These are phyloP conservation scores for Lepidochitona cinerea DNA, from an alignment of 2,888 invertebrate genomes.

Conservation along the genomic window DNA sequence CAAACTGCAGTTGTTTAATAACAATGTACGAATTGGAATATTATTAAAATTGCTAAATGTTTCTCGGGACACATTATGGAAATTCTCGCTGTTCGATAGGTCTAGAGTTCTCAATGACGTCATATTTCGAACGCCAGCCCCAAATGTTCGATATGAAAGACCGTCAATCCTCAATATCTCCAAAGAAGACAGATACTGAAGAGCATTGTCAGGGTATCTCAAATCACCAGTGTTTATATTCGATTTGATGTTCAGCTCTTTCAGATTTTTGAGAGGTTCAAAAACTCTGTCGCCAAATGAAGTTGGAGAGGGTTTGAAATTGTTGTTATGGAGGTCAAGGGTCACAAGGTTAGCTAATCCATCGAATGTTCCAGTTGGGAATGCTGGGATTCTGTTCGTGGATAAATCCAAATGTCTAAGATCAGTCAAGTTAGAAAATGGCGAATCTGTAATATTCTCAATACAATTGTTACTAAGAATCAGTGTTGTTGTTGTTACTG, in stretches of 20 bases:
- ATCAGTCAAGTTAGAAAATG: not conserved
- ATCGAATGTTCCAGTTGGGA: not conserved
- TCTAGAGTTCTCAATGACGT: not conserved
- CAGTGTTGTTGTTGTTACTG: not conserved
- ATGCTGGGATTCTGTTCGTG: not conserved
- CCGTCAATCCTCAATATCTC: not conserved
- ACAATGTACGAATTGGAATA: not conserved
- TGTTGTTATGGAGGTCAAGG: not conserved
- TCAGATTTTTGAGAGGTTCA: not conserved
- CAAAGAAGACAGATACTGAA: not conserved
- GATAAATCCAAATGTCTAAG: not conserved
- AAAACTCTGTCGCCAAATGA: not conserved
- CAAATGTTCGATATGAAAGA: not conserved
- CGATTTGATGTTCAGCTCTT: not conserved
- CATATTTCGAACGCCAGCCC: not conserved
- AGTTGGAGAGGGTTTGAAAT: not conserved
- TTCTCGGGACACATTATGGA: not conserved
- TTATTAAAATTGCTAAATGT: not conserved
- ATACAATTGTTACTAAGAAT: not conserved
- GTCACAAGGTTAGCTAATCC: not conserved
- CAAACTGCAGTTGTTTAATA: not conserved
- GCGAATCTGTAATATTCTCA: not conserved
- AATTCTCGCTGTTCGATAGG: not conserved
- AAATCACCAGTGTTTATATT: not conserved
- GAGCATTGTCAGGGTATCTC: not conserved